Evolutionary conservation across 2,113 vertebrate species (phyloP).

Genomic region (Labeo rohita): DNA sequence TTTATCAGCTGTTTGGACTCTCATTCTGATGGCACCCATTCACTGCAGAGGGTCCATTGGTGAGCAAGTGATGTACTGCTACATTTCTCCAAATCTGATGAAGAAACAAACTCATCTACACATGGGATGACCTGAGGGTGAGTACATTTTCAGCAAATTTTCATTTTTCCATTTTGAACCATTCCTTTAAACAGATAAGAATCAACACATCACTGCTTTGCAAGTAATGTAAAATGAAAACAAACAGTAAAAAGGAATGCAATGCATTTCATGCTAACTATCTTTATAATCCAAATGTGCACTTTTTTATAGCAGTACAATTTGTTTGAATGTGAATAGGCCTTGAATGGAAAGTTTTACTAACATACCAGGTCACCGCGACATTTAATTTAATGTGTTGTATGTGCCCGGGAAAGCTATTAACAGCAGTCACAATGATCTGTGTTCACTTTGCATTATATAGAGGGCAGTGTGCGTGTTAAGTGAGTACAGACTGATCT

Average conservation of each 20-base stretch:
- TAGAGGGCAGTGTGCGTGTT: slow-evolving; percentile 24
- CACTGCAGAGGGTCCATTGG: too few relatives aligned
- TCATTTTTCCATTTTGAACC: background rate
- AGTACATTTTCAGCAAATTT: too few relatives aligned
- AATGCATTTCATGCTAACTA: background rate
- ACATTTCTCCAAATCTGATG: too few relatives aligned
- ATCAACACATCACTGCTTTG: background rate
- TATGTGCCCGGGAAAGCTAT: background rate
- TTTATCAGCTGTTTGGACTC: too few relatives aligned
- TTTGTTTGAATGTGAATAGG: background rate
- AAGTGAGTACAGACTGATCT: slow-evolving; percentile 35
- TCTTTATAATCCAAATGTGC: background rate
- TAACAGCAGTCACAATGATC: slow-evolving; percentile 12
- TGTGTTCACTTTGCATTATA: slow-evolving; percentile 24
- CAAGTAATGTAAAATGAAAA: background rate
- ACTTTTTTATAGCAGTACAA: background rate
- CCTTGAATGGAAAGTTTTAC: background rate
- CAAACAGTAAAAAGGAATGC: background rate
- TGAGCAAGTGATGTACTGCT: too few relatives aligned
- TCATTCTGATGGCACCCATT: too few relatives aligned
- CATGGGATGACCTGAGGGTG: too few relatives aligned
- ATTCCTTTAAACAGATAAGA: background rate
- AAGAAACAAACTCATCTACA: too few relatives aligned
- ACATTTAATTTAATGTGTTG: slow-evolving; percentile 19
- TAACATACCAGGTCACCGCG: background rate